Conservation (phyloP, 1,140 invertebrate species). For the Drosophila pseudoobscura region DNA sequence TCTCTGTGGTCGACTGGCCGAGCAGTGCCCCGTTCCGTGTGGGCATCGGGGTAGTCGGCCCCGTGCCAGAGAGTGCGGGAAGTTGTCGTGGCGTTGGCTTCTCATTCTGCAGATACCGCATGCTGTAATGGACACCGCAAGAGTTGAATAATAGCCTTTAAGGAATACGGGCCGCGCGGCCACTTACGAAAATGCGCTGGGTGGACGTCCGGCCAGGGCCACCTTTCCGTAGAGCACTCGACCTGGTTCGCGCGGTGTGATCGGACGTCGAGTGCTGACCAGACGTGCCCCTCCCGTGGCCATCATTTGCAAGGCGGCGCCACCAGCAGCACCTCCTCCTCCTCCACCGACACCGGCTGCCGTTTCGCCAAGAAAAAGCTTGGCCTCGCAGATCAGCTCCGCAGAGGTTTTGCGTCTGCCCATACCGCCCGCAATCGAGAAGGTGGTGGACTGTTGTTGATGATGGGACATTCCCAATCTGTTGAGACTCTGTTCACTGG, state of each 20-base stretch:
- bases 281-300: conserved; percentile 83
- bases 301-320: conserved; percentile 29
- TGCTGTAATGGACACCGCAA: conserved; percentile 27
- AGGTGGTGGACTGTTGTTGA: neutral
- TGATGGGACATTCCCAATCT: conserved; percentile 24
- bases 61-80: conserved; percentile 51
- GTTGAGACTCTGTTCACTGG: conserved; percentile 39
- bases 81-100: conserved; percentile 62
- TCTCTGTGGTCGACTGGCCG: conserved; percentile 78
- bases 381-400: conserved; percentile 91
- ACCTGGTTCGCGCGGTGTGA: conserved; percentile 90
- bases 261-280: conserved; percentile 90
- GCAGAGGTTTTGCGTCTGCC: conserved; percentile 87
- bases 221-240: conserved; percentile 88
- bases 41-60: conserved; percentile 24
- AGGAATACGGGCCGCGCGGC: neutral
- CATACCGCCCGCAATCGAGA: conserved; percentile 33
- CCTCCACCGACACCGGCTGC: neutral
- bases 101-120: conserved; percentile 78
- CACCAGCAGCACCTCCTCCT: neutral
- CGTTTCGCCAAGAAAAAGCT: conserved; percentile 84
- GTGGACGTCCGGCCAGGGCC: conserved; percentile 86
- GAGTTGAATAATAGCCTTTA: neutral
- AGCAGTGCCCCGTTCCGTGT: conserved; percentile 69
- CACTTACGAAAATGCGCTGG: conserved; percentile 90